Conservation (phyloP, 2,113 vertebrate genomes). For the Pogonocichla stellata region DNA sequence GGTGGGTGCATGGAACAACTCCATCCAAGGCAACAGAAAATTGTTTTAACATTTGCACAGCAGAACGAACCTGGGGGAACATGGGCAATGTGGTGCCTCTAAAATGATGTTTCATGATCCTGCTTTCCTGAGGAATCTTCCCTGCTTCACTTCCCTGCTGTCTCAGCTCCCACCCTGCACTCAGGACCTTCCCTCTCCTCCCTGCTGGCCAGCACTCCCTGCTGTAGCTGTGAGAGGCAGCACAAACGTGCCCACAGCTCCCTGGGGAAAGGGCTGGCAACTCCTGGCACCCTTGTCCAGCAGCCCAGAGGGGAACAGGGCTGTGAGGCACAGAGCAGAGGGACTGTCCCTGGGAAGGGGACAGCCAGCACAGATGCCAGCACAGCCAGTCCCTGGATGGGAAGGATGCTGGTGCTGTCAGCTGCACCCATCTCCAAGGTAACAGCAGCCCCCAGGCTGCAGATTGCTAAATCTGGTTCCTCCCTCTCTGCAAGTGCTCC, state of each 20-base stretch:
- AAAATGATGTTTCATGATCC: not conserved
- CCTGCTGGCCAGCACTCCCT: accelerated
- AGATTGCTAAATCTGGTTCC: constrained; percentile 5
- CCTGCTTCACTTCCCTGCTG: not conserved
- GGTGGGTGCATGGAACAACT: not conserved
- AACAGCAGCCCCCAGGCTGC: constrained; percentile 35
- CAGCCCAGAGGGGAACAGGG: not conserved
- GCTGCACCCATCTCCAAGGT: constrained; percentile 54
- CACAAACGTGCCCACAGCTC: not conserved
- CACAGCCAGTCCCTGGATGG: not conserved
- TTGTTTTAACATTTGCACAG: accelerated
- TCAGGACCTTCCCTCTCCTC: not conserved
- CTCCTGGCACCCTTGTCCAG: accelerated
- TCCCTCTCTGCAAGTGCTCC: not conserved
- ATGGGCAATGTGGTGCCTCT: accelerated
- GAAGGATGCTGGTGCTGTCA: not conserved
- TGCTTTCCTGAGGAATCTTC: not conserved
- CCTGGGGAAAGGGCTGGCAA: not conserved
- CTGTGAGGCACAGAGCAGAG: accelerated
- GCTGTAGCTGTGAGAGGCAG: not conserved
- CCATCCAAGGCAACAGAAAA: not conserved
- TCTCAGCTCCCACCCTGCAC: not conserved
- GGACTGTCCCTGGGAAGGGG: not conserved
- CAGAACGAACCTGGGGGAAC: not conserved
- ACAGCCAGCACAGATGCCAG: not conserved